A percentile compares a stretch with the other conserved stretches of the same genome.
Conservation (phyloP, 2,888 invertebrate species). For the Lasioglossum oenotherae region DNA sequence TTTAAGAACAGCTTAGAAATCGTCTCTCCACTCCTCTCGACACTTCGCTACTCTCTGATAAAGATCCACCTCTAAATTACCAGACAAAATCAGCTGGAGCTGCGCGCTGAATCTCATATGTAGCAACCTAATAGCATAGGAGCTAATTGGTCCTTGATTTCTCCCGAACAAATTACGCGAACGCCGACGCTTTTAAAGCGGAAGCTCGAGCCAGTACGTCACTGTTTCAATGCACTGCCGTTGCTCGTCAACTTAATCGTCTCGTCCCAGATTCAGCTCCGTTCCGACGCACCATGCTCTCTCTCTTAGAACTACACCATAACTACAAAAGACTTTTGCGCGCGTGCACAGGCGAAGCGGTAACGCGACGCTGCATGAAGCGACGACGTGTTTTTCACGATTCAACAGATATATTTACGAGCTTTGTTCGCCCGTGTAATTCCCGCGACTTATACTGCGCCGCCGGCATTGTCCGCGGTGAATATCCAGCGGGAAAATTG, state of each 20-base stretch:
- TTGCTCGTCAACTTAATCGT: background rate
- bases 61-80: background rate
- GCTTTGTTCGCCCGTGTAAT: conserved; percentile 73
- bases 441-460: conserved; percentile 70
- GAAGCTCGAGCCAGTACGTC: background rate
- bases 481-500: conserved; percentile 73
- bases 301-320: background rate
- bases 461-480: conserved; percentile 65
- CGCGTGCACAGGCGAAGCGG: conserved; percentile 6
- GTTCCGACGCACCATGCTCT: background rate
- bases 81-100: background rate
- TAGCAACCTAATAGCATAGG: background rate
- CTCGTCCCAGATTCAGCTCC: background rate
- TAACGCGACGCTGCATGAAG: conserved; percentile 29
- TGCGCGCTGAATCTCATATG: background rate
- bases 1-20: too few species aligned
- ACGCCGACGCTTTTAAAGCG: background rate
- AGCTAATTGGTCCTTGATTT: background rate
- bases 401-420: conserved; percentile 75
- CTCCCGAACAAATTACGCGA: background rate
- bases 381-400: conserved; percentile 69
- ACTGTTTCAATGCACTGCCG: background rate
- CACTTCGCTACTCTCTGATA: background rate
- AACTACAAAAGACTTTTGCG: background rate
- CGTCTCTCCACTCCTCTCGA: background rate